These are phyloP conservation scores for Subanguina moxae DNA, from an alignment of 1,140 invertebrate genomes.

Conservation along the genomic window DNA sequence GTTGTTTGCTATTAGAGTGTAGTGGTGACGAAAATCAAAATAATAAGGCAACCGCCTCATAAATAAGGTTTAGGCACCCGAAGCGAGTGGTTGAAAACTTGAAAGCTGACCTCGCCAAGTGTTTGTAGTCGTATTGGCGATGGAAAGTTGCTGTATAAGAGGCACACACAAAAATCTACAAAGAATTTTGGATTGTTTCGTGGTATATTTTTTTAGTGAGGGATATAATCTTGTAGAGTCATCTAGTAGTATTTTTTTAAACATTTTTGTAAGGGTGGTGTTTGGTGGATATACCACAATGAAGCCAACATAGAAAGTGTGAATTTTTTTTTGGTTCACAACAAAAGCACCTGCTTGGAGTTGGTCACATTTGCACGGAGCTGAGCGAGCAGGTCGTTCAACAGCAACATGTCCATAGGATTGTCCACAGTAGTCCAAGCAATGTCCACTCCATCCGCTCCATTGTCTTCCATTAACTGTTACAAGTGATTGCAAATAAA, in stretches of 20 bases:
- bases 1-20: background rate
- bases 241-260: too few species aligned
- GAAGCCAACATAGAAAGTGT: too few species aligned
- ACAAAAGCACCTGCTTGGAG: background rate
- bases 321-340: too few species aligned
- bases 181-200: too few species aligned
- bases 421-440: constrained; percentile 9
- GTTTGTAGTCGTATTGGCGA: background rate
- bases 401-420: background rate
- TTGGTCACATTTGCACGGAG: constrained; percentile 3
- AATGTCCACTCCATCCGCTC: constrained; percentile 29
- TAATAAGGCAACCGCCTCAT: too few species aligned
- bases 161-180: background rate
- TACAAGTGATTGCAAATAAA: constrained; percentile 14
- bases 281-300: too few species aligned
- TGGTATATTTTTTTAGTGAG: too few species aligned
- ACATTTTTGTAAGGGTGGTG: too few species aligned
- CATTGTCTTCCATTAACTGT: constrained; percentile 10
- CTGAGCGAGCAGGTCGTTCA: background rate
- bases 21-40: background rate
- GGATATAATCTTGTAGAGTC: too few species aligned
- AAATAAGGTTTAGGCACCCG: too few species aligned
- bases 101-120: constrained; percentile 7
- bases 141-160: constrained; percentile 5
- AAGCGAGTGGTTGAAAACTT: too few species aligned